Evolutionary conservation across 35 echinoderm and acorn worm species (phyloP), one percentile per base, ranked within the genome.

Genomic region (Acanthaster planci): DNA sequence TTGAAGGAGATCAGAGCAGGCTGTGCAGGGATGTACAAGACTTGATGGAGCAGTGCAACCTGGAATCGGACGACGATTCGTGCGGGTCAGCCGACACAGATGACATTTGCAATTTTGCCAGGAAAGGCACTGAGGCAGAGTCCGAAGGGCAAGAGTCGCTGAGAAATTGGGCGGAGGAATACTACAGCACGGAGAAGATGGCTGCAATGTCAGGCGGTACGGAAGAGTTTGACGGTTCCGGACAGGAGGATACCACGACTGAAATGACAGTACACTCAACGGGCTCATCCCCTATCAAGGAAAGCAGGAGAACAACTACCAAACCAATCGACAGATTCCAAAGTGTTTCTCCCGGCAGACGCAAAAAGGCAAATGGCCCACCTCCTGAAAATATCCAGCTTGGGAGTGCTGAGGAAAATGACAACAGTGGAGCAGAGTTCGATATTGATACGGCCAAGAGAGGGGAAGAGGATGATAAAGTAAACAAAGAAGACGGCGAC

Each of bases 21-120:
- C 12, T 18, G 39, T 1, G 35, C 3, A 6, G 8, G 38, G 83
- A 85, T 38, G 83, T 85, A 27, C 12, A 34, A 40, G 67, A 40
- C 7, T 17, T 64, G 21, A 9, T 36, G 27, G 40, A 51, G 14
- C 64, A 72, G 30, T 72, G 23, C 64, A 26, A 72, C 26, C 34
- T 72, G 64, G 77, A 81, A 23, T 86, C 84, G 17, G 90, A 87
- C 79, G 23, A 83, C 15, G 67, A 80, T 3, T 90, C 87, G 6
- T 52, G 80, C 34, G 85, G 67, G 15, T 88, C 91, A 50, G 91
- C 67, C 30, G 86, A 88, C 51, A 93, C 91, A 77, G 91, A 88
- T 84, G 85, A 93, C 10, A 87, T 93, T 34, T 93, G 91, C 21
- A 79, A 38, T 53, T 85, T 58, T 12, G 38, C 76, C 8, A 85